Conservation (phyloP, 2,113 vertebrate genomes). For the Marcusenius ussheri region DNA sequence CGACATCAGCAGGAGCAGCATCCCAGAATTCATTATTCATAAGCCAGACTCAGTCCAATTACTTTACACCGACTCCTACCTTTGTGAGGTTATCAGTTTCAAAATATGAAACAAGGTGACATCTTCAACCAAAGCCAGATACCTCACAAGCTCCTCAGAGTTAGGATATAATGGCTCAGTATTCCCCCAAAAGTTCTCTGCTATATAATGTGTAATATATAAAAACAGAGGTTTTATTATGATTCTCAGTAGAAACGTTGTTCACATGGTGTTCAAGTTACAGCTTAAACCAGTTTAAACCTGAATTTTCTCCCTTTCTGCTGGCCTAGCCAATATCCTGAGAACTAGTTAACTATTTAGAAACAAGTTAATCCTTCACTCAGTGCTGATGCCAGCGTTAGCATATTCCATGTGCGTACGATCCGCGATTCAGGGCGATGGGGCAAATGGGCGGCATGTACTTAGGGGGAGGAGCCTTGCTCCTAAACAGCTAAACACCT, state of each 20-base stretch:
- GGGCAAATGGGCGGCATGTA: background rate
- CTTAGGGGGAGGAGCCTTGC: background rate
- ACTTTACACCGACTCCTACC: background rate
- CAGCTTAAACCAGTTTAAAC: background rate
- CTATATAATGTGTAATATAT: background rate
- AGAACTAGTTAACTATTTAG: background rate
- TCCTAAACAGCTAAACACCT: background rate
- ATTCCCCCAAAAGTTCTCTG: background rate
- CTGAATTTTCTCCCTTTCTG: background rate
- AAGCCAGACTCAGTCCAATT: background rate
- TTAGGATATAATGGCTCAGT: background rate
- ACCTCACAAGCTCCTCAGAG: background rate
- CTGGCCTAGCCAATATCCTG: background rate
- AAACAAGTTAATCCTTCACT: constrained; percentile 2
- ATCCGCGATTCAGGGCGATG: background rate
- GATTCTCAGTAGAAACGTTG: background rate
- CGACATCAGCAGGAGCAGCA: background rate
- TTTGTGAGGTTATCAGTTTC: background rate
- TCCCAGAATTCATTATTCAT: background rate
- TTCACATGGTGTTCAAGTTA: background rate
- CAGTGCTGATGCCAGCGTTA: background rate
- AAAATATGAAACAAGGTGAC: background rate
- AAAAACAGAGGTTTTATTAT: background rate
- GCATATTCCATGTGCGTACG: background rate
- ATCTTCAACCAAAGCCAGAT: background rate